These are phyloP conservation scores for Heterotis niloticus DNA, from an alignment of 2,113 vertebrate genomes.

Conservation along the genomic window DNA sequence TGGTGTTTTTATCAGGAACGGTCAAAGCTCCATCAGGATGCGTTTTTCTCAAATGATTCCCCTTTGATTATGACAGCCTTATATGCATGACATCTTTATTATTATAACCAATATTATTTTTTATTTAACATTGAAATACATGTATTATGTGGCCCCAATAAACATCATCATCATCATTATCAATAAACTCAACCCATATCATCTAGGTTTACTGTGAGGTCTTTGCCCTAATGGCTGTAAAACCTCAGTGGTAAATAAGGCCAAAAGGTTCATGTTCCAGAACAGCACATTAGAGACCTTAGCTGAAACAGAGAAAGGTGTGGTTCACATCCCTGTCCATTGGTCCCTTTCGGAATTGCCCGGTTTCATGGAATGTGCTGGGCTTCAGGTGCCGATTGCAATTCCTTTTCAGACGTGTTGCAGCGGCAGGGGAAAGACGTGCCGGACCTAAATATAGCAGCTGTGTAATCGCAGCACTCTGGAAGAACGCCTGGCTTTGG, in stretches of 20 bases:
- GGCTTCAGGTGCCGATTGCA: background rate
- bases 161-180: background rate
- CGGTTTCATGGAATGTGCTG: background rate
- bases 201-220: too few species aligned
- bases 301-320: too few species aligned
- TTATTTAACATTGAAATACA: background rate
- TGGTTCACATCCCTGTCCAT: too few species aligned
- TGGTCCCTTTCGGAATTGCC: background rate
- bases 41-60: background rate
- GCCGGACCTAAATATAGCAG: slow-evolving; percentile 23
- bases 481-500: slow-evolving; percentile 13
- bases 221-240: too few species aligned
- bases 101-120: background rate
- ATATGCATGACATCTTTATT: background rate
- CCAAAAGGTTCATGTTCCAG: background rate
- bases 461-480: slow-evolving; percentile 15
- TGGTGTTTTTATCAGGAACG: slow-evolving; percentile 31
- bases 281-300: background rate
- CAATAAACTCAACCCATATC: background rate
- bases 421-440: background rate
- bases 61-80: background rate
- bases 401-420: background rate
- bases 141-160: background rate
- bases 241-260: background rate
- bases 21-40: slow-evolving; percentile 29